phyloP scores from a whole-genome alignment of 1,140 invertebrate genomes.

The Diorhabda carinulata region DNA sequence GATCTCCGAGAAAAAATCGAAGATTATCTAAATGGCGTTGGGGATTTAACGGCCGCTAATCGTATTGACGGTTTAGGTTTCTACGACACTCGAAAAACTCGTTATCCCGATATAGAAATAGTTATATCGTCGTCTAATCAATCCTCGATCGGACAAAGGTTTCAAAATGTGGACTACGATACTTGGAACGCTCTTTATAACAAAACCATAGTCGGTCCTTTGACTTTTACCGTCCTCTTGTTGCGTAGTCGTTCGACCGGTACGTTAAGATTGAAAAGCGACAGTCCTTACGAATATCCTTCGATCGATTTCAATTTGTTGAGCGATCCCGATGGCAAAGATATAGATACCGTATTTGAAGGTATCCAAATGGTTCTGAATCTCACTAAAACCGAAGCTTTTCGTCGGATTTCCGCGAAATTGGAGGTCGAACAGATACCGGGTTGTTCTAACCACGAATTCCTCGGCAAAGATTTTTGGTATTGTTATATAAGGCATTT shows the following conservation, averaged over 20 bases:
- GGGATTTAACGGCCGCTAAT: slow-evolving; percentile 5
- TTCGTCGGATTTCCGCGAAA: slow-evolving; percentile 57
- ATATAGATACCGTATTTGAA: slow-evolving; percentile 50
- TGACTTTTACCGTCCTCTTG: not conserved
- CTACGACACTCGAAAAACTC: not conserved
- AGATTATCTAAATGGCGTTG: slow-evolving; percentile 4
- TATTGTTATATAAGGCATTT: slow-evolving; percentile 34
- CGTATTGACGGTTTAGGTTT: not conserved
- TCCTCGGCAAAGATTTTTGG: slow-evolving; percentile 45
- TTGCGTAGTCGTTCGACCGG: slow-evolving; percentile 50
- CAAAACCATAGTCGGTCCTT: not conserved
- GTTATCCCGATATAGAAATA: slow-evolving; percentile 4
- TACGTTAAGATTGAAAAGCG: slow-evolving; percentile 60
- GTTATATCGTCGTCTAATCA: not conserved
- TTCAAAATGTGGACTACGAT: not conserved
- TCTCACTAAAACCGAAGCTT: slow-evolving; percentile 55
- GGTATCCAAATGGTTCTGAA: slow-evolving; percentile 49
- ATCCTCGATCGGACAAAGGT: not conserved
- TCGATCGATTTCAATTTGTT: slow-evolving; percentile 75
- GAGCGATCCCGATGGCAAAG: slow-evolving; percentile 62
- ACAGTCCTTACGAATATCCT: slow-evolving; percentile 69
- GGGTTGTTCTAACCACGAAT: slow-evolving; percentile 49
- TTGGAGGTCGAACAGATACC: slow-evolving; percentile 37
- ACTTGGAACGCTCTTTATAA: slow-evolving; percentile 5
- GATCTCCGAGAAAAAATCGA: slow-evolving; percentile 3